Conservation (phyloP, 37 sponge, comb jelly and placozoan species). For the Petrosia ficiformis region DNA sequence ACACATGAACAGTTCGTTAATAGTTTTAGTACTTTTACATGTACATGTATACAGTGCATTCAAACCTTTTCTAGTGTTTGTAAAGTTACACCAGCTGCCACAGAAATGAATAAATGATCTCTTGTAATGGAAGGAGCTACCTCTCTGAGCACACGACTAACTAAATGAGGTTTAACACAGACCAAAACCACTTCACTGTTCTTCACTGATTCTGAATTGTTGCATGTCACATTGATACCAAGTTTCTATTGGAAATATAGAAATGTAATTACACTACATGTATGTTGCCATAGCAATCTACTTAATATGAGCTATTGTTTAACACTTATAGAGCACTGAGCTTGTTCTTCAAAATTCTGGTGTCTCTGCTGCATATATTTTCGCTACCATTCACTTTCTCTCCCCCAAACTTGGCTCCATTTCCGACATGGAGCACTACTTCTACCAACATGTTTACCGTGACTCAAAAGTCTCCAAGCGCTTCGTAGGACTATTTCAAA, state of each 20-base stretch:
- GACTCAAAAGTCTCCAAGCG: no score
- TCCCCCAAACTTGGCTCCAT: no score
- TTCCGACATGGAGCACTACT: no score
- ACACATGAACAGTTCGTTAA: no score
- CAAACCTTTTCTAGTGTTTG: slow-evolving; percentile 75
- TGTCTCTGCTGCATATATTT: no score
- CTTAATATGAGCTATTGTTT: neutral
- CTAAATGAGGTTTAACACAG: slow-evolving; percentile 85
- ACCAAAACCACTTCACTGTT: slow-evolving; percentile 81
- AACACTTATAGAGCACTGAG: no score
- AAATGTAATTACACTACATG: no score
- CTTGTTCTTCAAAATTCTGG: no score
- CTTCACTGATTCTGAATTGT: slow-evolving; percentile 65
- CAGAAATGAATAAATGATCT: slow-evolving; percentile 77
- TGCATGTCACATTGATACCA: slow-evolving; percentile 53
- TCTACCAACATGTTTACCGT: no score
- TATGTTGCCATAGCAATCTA: neutral
- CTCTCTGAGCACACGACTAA: slow-evolving; percentile 69
- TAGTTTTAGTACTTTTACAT: no score
- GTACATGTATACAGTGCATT: neutral
- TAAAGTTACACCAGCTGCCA: slow-evolving; percentile 87
- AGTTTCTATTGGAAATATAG: slow-evolving; percentile 28
- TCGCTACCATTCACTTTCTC: no score
- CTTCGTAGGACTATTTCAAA: no score
- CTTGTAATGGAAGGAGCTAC: slow-evolving; percentile 46